Conservation (phyloP, 2,113 vertebrate genomes). For the Ivindomyrus marchei region DNA sequence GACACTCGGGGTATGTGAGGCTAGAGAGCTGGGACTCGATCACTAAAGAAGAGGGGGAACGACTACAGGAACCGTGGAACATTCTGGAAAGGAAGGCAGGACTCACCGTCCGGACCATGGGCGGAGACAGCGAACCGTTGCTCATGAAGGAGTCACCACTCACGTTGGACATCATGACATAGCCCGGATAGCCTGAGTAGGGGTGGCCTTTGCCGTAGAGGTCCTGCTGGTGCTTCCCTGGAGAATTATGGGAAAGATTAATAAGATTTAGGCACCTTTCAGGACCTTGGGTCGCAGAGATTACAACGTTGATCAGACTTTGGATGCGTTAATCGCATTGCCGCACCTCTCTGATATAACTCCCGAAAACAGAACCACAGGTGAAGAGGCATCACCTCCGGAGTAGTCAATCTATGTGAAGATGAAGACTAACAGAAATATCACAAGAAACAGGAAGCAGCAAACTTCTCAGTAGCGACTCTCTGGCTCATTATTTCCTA, state of each 20-base stretch:
- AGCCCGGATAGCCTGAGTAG: slow-evolving; percentile 87
- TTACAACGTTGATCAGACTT: not conserved
- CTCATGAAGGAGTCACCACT: slow-evolving; percentile 92
- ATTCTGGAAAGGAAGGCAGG: not conserved
- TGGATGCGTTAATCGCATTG: not conserved
- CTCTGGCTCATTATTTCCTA: not conserved
- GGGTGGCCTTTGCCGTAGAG: slow-evolving; percentile 88
- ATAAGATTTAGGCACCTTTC: not conserved
- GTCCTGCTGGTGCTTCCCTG: slow-evolving; percentile 86
- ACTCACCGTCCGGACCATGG: slow-evolving; percentile 97
- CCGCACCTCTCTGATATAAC: not conserved
- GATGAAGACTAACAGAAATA: not conserved
- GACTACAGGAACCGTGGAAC: not conserved
- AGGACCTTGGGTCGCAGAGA: not conserved
- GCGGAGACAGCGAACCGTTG: slow-evolving; percentile 93
- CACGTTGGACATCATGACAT: slow-evolving; percentile 99
- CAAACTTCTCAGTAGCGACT: not conserved
- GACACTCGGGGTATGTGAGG: not conserved
- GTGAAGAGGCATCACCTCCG: not conserved
- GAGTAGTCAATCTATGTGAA: not conserved
- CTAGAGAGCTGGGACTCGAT: not conserved
- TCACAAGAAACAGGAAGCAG: not conserved
- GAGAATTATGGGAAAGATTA: slow-evolving; percentile 27
- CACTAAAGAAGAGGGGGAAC: not conserved
- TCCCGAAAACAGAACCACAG: not conserved